phyloP scores from a whole-genome alignment of 2,888 invertebrate genomes.

The Drosophila mercatorum region DNA sequence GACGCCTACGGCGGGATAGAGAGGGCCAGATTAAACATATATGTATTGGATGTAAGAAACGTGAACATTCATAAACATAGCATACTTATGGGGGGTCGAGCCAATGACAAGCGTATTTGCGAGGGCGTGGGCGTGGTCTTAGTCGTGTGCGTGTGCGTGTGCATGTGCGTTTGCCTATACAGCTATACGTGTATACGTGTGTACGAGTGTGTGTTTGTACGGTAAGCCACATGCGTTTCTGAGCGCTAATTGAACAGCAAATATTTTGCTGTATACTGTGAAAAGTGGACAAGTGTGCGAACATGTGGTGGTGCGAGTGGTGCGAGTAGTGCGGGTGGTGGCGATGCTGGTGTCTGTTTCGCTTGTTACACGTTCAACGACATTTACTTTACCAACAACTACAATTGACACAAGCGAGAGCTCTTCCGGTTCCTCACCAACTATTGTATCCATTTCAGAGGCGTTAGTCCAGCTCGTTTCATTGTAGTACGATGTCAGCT shows the following conservation, averaged over 20 bases:
- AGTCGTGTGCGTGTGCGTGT: neutral
- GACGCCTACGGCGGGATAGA: slow-evolving; percentile 87
- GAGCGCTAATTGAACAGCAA: slow-evolving; percentile 51
- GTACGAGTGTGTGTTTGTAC: slow-evolving; percentile 11
- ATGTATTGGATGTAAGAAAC: slow-evolving; percentile 25
- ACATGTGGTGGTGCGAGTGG: slow-evolving; percentile 6
- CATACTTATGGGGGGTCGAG: slow-evolving; percentile 60
- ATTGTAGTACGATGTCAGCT: slow-evolving; percentile 84
- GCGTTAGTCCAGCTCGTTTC: slow-evolving; percentile 84
- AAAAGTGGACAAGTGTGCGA: slow-evolving; percentile 19
- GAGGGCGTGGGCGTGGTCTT: slow-evolving; percentile 2
- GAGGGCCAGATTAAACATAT: slow-evolving; percentile 43
- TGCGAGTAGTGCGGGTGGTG: slow-evolving; percentile 10
- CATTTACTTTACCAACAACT: slow-evolving; percentile 89
- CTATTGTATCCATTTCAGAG: slow-evolving; percentile 84
- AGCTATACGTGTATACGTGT: slow-evolving; percentile 8
- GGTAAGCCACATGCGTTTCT: slow-evolving; percentile 52
- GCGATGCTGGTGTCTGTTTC: slow-evolving; percentile 40
- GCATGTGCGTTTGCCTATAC: neutral
- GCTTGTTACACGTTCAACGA: slow-evolving; percentile 82
- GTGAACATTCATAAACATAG: slow-evolving; percentile 61
- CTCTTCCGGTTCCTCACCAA: slow-evolving; percentile 89
- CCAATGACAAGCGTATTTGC: slow-evolving; percentile 24
- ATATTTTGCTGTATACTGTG: slow-evolving; percentile 41
- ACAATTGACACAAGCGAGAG: slow-evolving; percentile 92